Evolutionary conservation across 2,888 invertebrate species (phyloP), one percentile per base, ranked within the genome.

Genomic region (Keiferia lycopersicella): DNA sequence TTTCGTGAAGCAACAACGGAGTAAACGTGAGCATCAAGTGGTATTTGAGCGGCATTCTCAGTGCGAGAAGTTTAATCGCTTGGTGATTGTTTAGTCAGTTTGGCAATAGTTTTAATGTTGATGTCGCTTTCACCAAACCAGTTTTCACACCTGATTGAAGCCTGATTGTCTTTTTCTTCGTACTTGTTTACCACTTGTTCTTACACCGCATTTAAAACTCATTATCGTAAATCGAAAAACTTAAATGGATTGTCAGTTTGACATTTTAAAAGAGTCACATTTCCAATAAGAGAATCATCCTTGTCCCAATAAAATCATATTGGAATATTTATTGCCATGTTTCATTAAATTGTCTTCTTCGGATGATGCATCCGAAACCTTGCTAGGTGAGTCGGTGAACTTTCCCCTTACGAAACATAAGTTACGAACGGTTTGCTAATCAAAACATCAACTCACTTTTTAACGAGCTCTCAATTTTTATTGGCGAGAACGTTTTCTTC

Each of bases 341-440:
- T 34, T 22, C 30, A 58, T 56, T 50, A 50, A 50, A 61, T 50
- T 18, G 30, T 48, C 20, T 56, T 63, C 45, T 48, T 22, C 14
- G 59, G 39, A 60, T 51, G 51, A 51, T 26, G 26, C 22, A 51
- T 64, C 50, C 48, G 16, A 64, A 64, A 64, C 38, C 48, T 18
- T 22, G 26, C 53, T 34, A 63, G 34, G 12, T 30, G 56, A 63
- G 45, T 60, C 20, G 53, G 20, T 57, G 57, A 64, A 65, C 65
- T 65, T 65, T 65, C 59, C 39, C 62, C 58, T 65, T 62, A 51
- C 51, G 62, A 62, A 58, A 62, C 59, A 64, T 58, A 53, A 56
- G 39, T 64, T 57, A 61, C 61, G 64, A 61, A 10, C 48, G 14
- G 60, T 61, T 61, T 53, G 62, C 62, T 62, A 53, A 62, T 62